Base-by-base conservation (phyloP, 2,113 vertebrate genomes). In the Pangasianodon gigas region DNA sequence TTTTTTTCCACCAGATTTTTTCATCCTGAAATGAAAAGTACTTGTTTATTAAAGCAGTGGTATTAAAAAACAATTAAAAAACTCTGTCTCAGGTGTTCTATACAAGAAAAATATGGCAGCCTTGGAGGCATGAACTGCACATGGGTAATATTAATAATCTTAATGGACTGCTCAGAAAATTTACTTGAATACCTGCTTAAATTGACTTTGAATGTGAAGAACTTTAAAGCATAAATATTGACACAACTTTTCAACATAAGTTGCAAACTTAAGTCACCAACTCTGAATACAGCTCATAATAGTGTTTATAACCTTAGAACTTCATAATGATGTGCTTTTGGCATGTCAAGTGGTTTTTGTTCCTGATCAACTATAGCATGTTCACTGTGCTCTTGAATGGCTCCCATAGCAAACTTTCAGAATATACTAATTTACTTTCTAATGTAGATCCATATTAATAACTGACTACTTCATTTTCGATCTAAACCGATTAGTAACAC, bases 231-330 rank as follows among this genome's bases (percentile, higher is more conserved):
- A 26, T 24, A 75, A 75, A 44, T 75, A 75, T 24, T 24, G 21
- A 37, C 62, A 65, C 3, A 11, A 74, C 3, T 29, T 79, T 79
- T 51, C 41, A 46, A 46, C 0, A 8, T 19, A 80, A 51, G 44
- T 79, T 80, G 1, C 77, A 1, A 0, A 80, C 26, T 51, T n/a
- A 16, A n/a, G 26, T 51, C 6, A 18, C 13, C 51, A 82, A 54
- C 51, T 82, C 79, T 82, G 79, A 82, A 82, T 82, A 82, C 79
- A 82, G 48, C 51, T 32, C n/a, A 37, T 82, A 67, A 37, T 26
- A 32, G 1, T 88, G 41, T 13, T 65, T 48, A 58, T 21, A 21
- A 60, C 29, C 14, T 16, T 26, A 51, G 29, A 77, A 21, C 21
- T n/a, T 51, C 9, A 41, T 82, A 81, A 67, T 41, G 46, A 82